Percentiles rank a stretch among this genome's conserved stretches.
phyloP scores from a whole-genome alignment of 2,113 vertebrate species.

The Dolichallabes microphthalmus region DNA sequence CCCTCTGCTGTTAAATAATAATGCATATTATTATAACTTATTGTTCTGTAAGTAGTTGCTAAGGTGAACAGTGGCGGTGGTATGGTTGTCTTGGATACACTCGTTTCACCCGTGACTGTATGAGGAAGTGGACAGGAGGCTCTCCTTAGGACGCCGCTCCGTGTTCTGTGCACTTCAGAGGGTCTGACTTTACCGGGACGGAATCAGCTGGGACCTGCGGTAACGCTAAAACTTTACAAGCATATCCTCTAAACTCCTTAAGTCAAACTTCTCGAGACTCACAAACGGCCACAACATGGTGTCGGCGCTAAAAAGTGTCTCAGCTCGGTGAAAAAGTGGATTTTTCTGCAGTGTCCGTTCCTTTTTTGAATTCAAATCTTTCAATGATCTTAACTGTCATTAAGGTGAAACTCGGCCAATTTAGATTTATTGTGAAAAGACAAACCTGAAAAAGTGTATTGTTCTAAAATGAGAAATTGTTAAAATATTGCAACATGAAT shows the following conservation, averaged over 20 bases:
- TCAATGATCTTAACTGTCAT: too few relatives aligned
- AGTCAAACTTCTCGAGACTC: not conserved
- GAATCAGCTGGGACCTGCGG: not conserved
- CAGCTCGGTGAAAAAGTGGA: too few relatives aligned
- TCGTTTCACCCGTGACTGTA: slow-evolving; percentile 69
- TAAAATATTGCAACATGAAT: too few relatives aligned
- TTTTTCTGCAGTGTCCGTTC: too few relatives aligned
- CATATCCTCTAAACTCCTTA: not conserved
- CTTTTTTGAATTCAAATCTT: too few relatives aligned
- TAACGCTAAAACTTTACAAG: too few relatives aligned
- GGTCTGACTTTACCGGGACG: not conserved
- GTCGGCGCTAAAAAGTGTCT: too few relatives aligned
- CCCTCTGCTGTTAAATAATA: slow-evolving; percentile 48
- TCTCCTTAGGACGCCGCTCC: slow-evolving; percentile 71
- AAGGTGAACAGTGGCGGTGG: slow-evolving; percentile 64
- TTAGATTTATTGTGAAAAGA: too few relatives aligned
- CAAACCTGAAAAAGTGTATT: too few relatives aligned
- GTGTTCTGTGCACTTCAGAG: not conserved
- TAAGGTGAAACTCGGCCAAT: too few relatives aligned
- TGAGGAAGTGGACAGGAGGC: slow-evolving; percentile 66
- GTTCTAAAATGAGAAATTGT: too few relatives aligned
- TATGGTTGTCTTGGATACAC: slow-evolving; percentile 78
- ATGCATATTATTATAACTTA: slow-evolving; percentile 69
- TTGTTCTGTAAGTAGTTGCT: slow-evolving; percentile 73
- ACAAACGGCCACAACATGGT: too few relatives aligned